Evolutionary conservation across 2,888 invertebrate genomes (phyloP).

Genomic region (Therioaphis trifolii): DNA sequence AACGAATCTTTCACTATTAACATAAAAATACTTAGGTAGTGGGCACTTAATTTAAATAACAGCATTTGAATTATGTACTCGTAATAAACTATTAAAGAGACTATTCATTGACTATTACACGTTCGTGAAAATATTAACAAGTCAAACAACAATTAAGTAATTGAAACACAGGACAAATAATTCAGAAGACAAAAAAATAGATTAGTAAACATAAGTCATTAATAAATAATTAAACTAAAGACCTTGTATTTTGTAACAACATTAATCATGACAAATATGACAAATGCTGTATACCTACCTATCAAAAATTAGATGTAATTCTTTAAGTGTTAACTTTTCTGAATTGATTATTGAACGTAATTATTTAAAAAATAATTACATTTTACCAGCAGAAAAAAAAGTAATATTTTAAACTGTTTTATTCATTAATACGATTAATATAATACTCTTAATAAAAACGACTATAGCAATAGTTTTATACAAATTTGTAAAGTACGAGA

Average conservation of each 20-base stretch:
- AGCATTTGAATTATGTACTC: not conserved
- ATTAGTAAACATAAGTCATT: not conserved
- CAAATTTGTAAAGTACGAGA: too few species aligned
- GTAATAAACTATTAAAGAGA: too few species aligned
- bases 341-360: not conserved
- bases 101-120: not conserved
- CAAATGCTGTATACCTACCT: not conserved
- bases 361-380: not conserved
- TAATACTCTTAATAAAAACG: not conserved
- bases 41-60: not conserved
- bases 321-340: not conserved
- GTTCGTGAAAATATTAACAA: not conserved
- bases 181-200: not conserved
- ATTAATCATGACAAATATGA: not conserved
- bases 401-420: not conserved
- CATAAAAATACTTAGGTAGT: not conserved
- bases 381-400: not conserved
- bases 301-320: not conserved
- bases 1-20: not conserved
- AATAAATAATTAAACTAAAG: not conserved
- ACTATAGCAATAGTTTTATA: too few species aligned
- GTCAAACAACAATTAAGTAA: conserved; percentile 2
- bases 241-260: not conserved
- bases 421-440: too few species aligned
- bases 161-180: not conserved